A percentile compares a stretch with the other conserved stretches of the same genome.
Evolutionary conservation across 2,888 invertebrate species (phyloP).

Genomic region (Phortica okadai): DNA sequence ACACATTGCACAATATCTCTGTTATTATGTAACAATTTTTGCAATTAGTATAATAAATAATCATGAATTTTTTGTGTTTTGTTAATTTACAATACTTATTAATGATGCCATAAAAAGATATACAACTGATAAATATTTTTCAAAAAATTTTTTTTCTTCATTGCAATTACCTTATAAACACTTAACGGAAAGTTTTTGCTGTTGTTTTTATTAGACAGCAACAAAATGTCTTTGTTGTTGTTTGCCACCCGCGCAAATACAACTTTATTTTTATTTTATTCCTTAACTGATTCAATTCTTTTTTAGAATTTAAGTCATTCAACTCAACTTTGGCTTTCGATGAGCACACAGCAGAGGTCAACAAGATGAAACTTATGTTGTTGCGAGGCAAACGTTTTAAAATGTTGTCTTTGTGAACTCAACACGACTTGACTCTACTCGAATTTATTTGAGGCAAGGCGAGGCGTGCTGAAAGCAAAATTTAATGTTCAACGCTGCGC

Average conservation of each 20-base stretch:
- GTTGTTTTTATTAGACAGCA: not conserved
- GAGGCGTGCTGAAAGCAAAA: not conserved
- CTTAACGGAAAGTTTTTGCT: slow-evolving; percentile 6
- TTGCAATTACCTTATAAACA: slow-evolving; percentile 3
- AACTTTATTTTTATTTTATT: not conserved
- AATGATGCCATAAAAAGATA: too few relatives aligned
- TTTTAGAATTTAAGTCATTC: slow-evolving; percentile 7
- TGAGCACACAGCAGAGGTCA: not conserved
- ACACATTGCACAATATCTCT: too few relatives aligned
- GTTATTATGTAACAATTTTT: too few relatives aligned
- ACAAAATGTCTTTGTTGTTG: not conserved
- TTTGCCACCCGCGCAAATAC: not conserved
- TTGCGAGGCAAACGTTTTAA: not conserved
- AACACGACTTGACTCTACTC: not conserved
- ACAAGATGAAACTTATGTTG: not conserved
- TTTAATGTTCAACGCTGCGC: not conserved
- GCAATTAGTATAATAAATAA: too few relatives aligned
- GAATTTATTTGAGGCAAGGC: not conserved
- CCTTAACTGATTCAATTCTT: not conserved
- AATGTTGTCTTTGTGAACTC: not conserved
- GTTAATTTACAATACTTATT: too few relatives aligned
- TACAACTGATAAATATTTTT: too few relatives aligned
- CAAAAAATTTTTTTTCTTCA: not conserved
- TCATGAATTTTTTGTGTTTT: too few relatives aligned
- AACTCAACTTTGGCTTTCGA: not conserved